Percentiles rank a stretch among this genome's conserved stretches.
These are phyloP conservation scores for Adelognathus sp. DNA, from an alignment of 2,888 invertebrate genomes.

Conservation along the genomic window DNA sequence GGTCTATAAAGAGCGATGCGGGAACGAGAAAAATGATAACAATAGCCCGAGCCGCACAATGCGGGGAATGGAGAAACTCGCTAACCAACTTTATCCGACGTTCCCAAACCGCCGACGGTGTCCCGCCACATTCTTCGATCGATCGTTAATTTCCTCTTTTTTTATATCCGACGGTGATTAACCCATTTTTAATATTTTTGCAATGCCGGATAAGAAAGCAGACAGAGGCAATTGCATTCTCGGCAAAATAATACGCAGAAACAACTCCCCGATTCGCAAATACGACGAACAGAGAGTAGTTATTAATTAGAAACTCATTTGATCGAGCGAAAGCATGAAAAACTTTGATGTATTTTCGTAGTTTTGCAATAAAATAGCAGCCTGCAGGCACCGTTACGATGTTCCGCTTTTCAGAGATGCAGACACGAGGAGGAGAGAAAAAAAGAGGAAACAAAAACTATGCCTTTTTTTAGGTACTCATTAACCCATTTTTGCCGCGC, in stretches of 20 bases:
- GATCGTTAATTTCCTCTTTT: not conserved
- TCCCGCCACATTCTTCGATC: not conserved
- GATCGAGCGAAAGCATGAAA: not conserved
- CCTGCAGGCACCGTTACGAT: slow-evolving; percentile 25
- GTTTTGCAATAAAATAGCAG: slow-evolving; percentile 31
- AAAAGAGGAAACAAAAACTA: not conserved
- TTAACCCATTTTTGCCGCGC: slow-evolving; percentile 47
- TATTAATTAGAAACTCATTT: not conserved
- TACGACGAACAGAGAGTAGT: not conserved
- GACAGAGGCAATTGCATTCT: not conserved
- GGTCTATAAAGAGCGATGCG: not conserved
- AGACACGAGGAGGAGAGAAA: not conserved
- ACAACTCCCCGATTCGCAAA: not conserved
- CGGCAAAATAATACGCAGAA: not conserved
- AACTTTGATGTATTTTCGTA: slow-evolving; percentile 12
- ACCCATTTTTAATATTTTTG: not conserved
- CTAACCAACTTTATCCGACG: not conserved
- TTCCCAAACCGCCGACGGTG: not conserved
- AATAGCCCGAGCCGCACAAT: not conserved
- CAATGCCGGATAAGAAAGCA: slow-evolving; percentile 14
- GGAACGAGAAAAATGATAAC: not conserved
- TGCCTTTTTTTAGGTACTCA: slow-evolving; percentile 2
- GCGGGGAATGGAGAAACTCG: not conserved
- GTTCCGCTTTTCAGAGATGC: slow-evolving; percentile 22
- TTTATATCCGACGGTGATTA: not conserved